phyloP scores from a whole-genome alignment of 2,888 invertebrate species.

The Drosophila putrida region DNA sequence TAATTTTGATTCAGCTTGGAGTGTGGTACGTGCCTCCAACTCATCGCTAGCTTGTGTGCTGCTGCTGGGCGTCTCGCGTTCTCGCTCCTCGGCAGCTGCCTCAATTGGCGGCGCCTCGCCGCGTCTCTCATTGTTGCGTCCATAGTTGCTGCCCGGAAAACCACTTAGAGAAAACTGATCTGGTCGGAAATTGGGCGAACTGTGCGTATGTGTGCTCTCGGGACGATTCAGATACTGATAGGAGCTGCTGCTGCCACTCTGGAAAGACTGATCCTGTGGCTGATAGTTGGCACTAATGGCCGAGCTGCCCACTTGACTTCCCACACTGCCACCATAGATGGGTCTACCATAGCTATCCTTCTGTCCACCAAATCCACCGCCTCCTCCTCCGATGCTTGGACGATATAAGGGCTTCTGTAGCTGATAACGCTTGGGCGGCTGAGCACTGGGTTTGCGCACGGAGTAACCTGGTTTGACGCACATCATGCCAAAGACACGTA shows the following conservation, averaged over 20 bases:
- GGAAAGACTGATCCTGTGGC: conserved; percentile 80
- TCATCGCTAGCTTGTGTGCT: conserved; percentile 75
- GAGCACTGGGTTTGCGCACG: conserved; percentile 83
- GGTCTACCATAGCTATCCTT: conserved; percentile 75
- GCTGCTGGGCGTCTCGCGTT: conserved; percentile 60
- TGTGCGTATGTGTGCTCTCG: conserved; percentile 80
- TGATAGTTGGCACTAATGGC: conserved; percentile 80
- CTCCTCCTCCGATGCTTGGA: conserved; percentile 61
- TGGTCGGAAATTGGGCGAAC: conserved; percentile 79
- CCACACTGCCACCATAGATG: conserved; percentile 54
- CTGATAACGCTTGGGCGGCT: conserved; percentile 85
- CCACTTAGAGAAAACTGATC: conserved; percentile 81
- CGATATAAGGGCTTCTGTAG: conserved; percentile 84
- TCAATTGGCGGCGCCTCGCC: conserved; percentile 83
- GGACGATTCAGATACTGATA: conserved; percentile 85
- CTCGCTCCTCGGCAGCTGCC: conserved; percentile 69
- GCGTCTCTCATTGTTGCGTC: conserved; percentile 84
- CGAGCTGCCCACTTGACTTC: conserved; percentile 54
- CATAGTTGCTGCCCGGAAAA: conserved; percentile 83
- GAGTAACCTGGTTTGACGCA: conserved; percentile 89
- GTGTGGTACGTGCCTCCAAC: conserved; percentile 71
- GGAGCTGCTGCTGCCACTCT: conserved; percentile 72
- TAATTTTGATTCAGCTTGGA: conserved; percentile 50
- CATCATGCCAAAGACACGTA: conserved; percentile 97
- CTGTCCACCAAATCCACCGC: conserved; percentile 51